Evolutionary conservation across 2,888 invertebrate species (phyloP), one percentile per base, ranked within the genome.

Genomic region (Phaedon cochleariae): DNA sequence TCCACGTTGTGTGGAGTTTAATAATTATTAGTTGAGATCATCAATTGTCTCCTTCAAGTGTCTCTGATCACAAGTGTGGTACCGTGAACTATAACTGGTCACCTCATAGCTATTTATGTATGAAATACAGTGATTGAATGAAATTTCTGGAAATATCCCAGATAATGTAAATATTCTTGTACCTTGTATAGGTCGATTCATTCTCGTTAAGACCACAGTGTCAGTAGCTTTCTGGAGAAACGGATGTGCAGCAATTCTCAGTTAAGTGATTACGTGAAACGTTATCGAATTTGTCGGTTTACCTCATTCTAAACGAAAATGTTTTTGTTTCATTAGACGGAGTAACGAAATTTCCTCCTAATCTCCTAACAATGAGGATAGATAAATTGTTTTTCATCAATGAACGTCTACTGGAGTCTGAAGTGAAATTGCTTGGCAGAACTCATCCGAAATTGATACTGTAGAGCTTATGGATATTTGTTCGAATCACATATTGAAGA

Each of bases 261-360:
- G 57, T 60, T 45, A 18, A 51, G 46, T 63, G 60, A 64, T 67
- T 61, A 60, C 60, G 26, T 34, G 45, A 59, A 59, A 58, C 59
- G 51, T 46, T 67, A 54, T 66, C 59, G 59, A 59, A 34, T 53
- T 54, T 41, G 64, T 29, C 48, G 45, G 37, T 64, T 64, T 64
- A 49, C 55, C 26, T 12, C 26, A 21, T 41, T 26, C 31, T 58
- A 20, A 46, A 62, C 12, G 62, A 55, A 31, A 58, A 31, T 62
- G 37, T 45, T 52, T 62, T 62, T 22, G 48, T 48, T 41, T 57
- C 37, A 52, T 51, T 31, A 26, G 62, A 55, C 26, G 41, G 26
- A 41, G 20, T 55, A 26, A 41, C 41, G 55, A 41, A 55, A 22
- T 55, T 55, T 55, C n/a, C 55, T 41, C 41, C 37, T 55, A 41